These are phyloP conservation scores for Zootermopsis nevadensis DNA, from an alignment of 2,888 invertebrate genomes.

Conservation along the genomic window DNA sequence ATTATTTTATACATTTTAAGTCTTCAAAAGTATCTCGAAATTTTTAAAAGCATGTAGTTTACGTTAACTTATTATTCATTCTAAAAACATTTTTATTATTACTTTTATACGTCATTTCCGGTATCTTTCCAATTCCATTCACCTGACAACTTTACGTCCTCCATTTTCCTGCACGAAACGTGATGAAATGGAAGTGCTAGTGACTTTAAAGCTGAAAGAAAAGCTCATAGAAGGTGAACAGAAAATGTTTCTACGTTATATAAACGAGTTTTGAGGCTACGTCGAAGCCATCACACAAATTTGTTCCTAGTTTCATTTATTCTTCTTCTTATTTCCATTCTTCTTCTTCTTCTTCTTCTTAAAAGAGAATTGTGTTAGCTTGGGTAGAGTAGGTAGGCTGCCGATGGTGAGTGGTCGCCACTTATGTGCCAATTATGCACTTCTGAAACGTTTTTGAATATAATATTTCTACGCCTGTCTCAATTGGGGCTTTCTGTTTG, in stretches of 20 bases:
- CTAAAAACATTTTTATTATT: background rate
- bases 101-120: background rate
- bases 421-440: background rate
- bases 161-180: background rate
- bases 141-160: background rate
- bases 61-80: background rate
- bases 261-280: slow-evolving; percentile 30
- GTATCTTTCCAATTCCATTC: background rate
- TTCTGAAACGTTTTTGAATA: background rate
- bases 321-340: background rate
- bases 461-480: background rate
- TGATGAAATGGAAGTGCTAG: background rate
- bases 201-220: too few species aligned
- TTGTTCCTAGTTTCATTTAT: slow-evolving; percentile 41
- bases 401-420: background rate
- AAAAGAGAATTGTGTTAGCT: background rate
- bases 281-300: slow-evolving; percentile 46
- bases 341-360: background rate
- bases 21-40: too few species aligned
- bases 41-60: too few species aligned
- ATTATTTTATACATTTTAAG: too few species aligned
- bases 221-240: background rate
- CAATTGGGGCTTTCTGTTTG: too few species aligned
- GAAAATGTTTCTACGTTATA: background rate
- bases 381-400: too few species aligned